A percentile compares a stretch with the other conserved stretches of the same genome.
Conservation (phyloP, 53 echinoderm and acorn worm genomes). For the Luidia sarsii region DNA sequence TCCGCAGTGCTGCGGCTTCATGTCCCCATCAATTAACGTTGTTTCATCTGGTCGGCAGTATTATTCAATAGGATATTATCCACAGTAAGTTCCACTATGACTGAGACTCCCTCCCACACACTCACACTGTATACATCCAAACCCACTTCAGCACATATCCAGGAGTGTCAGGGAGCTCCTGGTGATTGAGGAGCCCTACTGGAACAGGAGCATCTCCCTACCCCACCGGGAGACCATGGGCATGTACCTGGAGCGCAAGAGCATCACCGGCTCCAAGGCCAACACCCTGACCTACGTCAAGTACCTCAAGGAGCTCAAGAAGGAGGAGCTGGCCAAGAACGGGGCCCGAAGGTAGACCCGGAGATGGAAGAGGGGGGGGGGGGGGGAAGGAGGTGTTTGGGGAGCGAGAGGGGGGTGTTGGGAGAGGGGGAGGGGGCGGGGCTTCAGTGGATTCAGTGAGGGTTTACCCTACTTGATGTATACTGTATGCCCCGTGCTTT, state of each 20-base stretch:
- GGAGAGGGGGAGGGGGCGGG: background rate
- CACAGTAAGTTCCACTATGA: no score
- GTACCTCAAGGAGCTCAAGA: constrained; percentile 86
- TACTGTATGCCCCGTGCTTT: no score
- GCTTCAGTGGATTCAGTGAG: no score
- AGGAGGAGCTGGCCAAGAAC: constrained; percentile 61
- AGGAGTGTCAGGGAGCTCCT: constrained; percentile 81
- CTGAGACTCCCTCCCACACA: no score
- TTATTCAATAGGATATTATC: no score
- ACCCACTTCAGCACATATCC: constrained; percentile 92
- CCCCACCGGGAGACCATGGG: constrained; percentile 86
- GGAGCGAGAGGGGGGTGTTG: background rate
- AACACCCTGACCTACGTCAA: constrained; percentile 78
- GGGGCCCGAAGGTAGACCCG: constrained; percentile 44
- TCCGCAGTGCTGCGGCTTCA: no score
- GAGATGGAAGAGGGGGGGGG: background rate
- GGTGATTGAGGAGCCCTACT: constrained; percentile 85
- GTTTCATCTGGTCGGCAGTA: no score
- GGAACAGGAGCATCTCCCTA: constrained; percentile 95
- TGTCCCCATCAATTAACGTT: no score
- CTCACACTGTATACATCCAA: no score
- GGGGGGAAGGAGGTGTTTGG: background rate
- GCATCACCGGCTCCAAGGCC: constrained; percentile 79
- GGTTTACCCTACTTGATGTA: no score
- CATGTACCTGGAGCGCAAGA: constrained; percentile 96